These are phyloP conservation scores for Tiliacea citrago DNA, from an alignment of 2,888 invertebrate genomes.

Conservation along the genomic window DNA sequence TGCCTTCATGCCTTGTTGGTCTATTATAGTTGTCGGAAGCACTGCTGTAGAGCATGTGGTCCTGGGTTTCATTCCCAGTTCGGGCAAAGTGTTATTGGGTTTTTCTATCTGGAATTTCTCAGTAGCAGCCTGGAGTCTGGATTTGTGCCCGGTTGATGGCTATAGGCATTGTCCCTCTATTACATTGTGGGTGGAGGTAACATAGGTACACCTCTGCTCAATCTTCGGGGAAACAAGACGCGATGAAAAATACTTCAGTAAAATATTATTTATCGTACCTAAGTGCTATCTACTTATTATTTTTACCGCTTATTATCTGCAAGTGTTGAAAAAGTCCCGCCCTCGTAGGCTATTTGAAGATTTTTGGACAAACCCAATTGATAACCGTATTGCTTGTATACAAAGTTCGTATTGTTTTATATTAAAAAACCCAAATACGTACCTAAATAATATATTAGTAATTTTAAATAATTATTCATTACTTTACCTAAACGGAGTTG, in stretches of 20 bases:
- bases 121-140: too few relatives aligned
- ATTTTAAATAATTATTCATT: background rate
- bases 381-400: background rate
- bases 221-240: too few relatives aligned
- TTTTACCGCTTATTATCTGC: background rate
- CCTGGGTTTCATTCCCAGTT: too few relatives aligned
- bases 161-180: too few relatives aligned
- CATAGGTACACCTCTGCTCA: too few relatives aligned
- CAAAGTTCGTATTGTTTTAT: background rate
- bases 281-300: background rate
- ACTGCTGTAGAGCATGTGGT: too few relatives aligned
- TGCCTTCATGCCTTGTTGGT: too few relatives aligned
- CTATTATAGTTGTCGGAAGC: too few relatives aligned
- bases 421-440: background rate
- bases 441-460: background rate
- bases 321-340: background rate
- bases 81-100: too few relatives aligned
- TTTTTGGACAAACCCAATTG: constrained; percentile 17
- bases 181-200: too few relatives aligned
- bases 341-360: background rate
- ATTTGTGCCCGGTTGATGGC: too few relatives aligned
- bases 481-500: constrained; percentile 1
- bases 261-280: background rate
- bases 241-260: background rate
- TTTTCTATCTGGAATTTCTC: too few relatives aligned